Evolutionary conservation across 2,888 invertebrate genomes (phyloP), one percentile per base, ranked within the genome.

Genomic region (Isotomurus palustris): DNA sequence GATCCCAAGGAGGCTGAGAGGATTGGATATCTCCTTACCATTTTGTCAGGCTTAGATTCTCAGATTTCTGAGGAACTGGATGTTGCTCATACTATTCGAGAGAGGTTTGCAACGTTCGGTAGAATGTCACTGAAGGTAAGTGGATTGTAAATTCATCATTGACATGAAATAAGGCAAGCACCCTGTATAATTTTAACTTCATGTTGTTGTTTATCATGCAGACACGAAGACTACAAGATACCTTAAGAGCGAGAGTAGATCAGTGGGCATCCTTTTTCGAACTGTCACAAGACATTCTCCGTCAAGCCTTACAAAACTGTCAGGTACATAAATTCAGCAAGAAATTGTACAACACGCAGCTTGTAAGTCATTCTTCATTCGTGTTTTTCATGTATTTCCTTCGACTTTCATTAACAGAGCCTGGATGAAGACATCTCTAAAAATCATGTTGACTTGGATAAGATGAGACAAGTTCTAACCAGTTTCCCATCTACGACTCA

Each of bases 61-160:
- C 83, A 83, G 71, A 83, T 90, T 58, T 78, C 82, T 14, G 89
- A 89, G 75, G 90, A 91, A 73, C 75, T 88, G 8, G 89, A 90
- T 73, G 82, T 85, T 1, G 86, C 88, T 2, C 78, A 83, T 61
- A 75, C 86, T 6, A 76, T 91, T n/a, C 83, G 85, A 52, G 88
- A 89, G 72, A 84, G 85, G 69, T 79, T 91, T 58, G 63, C 64
- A n/a, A 68, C 67, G 1, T 70, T 68, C 53, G 61, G 58, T 35
- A 51, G 68, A 12, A 70, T 68, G 65, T 53, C 67, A 10, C 50
- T 62, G 8, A 70, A 68, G 63, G 70, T 64, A 57, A 52, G 52
- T 1, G 28, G 10, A 28, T 19, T 36, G 17, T 12, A 32, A 8
- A 32, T 32, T 32, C 12, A 32, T 32, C 8, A 32, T 32, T 32